Evolutionary conservation across 1,140 invertebrate species (phyloP), one percentile per base, ranked within the genome.

Genomic region (Muscidifurax raptorellus): DNA sequence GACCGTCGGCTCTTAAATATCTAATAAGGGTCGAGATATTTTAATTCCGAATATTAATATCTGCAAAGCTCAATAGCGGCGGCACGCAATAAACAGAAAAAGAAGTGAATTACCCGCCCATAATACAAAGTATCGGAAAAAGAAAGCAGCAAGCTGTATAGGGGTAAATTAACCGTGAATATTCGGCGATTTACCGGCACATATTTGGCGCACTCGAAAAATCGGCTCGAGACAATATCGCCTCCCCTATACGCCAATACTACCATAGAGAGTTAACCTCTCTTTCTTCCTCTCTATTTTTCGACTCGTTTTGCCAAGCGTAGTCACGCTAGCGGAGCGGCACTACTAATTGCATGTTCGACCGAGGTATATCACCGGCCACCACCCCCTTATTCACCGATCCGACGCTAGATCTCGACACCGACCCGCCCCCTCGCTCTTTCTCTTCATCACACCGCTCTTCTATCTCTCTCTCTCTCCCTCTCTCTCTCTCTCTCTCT

Each of bases 301-400:
- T 27, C 28, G 27, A n/a, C 52, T 59, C 52, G 52, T 59, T 59
- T 59, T 59, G 52, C 66, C 27, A 27, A 30, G 28, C 71, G 87
- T 87, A 90, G 89, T 91, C 90, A 91, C 90, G 90, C 88, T 88
- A 71, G 40, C 25, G 3, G 28, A 71, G 40, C 25, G 4, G 18
- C 44, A 86, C 89, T 88, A 89, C 90, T 91, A 91, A 91, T 90
- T 91, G 90, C 90, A 91, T 91, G 90, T 90, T 88, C 89, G 90
- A 89, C 86, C 87, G 89, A 90, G 89, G 90, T 91, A 90, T 91
- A 91, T 91, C 89, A 91, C 90, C 27, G 66, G 79, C 89, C 82
- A 81, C 86, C 83, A 71, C 47, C 74, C 87, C 86, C 82, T 86
- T 86, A 88, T 87, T 89, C 86, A 86, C 84, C 59, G 82, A 83